Percentiles rank a stretch among this genome's conserved stretches.
Conservation (phyloP, 2,888 invertebrate species). For the Mesorhabditis spiculigera region DNA sequence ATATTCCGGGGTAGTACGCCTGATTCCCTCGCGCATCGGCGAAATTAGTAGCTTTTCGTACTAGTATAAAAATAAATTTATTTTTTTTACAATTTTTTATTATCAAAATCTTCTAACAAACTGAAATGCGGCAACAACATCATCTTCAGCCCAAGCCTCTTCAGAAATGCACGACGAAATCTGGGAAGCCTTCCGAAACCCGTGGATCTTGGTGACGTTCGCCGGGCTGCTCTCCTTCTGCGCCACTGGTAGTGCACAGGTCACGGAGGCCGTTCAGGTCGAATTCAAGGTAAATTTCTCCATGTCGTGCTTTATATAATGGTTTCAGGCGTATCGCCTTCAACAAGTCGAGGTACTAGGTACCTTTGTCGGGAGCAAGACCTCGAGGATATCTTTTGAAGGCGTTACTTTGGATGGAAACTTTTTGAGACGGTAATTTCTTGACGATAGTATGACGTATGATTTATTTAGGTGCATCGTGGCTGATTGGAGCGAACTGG, state of each 20-base stretch:
- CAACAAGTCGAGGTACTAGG: constrained; percentile 53
- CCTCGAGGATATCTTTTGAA: constrained; percentile 47
- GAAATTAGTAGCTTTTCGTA: too few relatives aligned
- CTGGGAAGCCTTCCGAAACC: constrained; percentile 40
- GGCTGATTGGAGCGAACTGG: constrained; percentile 50
- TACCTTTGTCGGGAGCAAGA: constrained; percentile 44
- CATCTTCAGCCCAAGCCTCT: constrained; percentile 2
- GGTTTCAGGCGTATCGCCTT: constrained; percentile 51
- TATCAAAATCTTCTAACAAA: constrained; percentile 5
- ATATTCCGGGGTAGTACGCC: too few relatives aligned
- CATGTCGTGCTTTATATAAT: constrained; percentile 7
- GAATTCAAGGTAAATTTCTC: constrained; percentile 6
- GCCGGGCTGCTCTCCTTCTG: constrained; percentile 37
- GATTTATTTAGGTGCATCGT: constrained; percentile 37
- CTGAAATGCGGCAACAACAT: neutral
- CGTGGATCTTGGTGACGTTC: constrained; percentile 32
- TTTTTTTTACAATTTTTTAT: neutral
- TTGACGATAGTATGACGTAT: neutral
- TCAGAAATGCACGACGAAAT: constrained; percentile 39
- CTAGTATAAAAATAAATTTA: neutral
- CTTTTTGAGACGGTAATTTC: constrained; percentile 35
- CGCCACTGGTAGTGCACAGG: constrained; percentile 12
- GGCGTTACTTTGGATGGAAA: constrained; percentile 46
- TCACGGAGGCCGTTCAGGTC: constrained; percentile 1
- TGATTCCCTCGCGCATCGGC: too few relatives aligned